Conservation (phyloP, 30 jellyfish, hydroid and myxozoan genomes). For the Hydractinia symbiolongicarpus region DNA sequence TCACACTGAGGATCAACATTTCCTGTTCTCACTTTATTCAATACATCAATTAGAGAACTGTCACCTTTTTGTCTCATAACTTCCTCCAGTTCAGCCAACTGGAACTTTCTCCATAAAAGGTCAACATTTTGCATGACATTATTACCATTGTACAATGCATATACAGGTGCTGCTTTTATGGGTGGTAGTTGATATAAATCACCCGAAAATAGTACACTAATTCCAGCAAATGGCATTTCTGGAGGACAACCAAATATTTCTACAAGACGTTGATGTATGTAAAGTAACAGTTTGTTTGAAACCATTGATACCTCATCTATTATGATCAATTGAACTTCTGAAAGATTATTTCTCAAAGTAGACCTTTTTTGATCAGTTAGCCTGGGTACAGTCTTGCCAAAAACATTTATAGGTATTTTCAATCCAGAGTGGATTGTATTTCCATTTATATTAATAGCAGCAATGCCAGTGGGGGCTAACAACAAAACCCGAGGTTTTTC, state of each 20-base stretch:
- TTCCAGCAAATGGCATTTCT: constrained; percentile 29
- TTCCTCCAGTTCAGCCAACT: constrained; percentile 19
- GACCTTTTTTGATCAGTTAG: background rate
- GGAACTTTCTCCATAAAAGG: background rate
- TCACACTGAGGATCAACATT: background rate
- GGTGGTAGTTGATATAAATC: constrained; percentile 38
- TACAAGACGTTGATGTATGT: constrained; percentile 19
- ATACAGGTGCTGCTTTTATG: constrained; percentile 12
- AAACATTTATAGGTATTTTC: background rate
- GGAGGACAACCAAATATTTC: constrained; percentile 7
- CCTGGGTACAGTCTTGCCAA: background rate
- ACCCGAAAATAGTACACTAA: constrained; percentile 7
- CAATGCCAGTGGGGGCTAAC: constrained; percentile 37
- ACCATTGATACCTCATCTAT: constrained; percentile 39
- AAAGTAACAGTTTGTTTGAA: background rate
- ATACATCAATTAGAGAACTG: constrained; percentile 11
- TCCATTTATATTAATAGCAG: constrained; percentile 36
- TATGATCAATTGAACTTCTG: constrained; percentile 11
- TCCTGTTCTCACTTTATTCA: constrained; percentile 26
- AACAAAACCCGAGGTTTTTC: constrained; percentile 19
- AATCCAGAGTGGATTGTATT: constrained; percentile 34
- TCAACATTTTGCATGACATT: background rate
- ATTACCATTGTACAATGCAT: background rate
- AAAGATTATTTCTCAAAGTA: constrained; percentile 12
- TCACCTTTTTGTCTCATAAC: constrained; percentile 19